phyloP scores from a whole-genome alignment of 92 coral and sea anemone species.

The Nematostella vectensis region DNA sequence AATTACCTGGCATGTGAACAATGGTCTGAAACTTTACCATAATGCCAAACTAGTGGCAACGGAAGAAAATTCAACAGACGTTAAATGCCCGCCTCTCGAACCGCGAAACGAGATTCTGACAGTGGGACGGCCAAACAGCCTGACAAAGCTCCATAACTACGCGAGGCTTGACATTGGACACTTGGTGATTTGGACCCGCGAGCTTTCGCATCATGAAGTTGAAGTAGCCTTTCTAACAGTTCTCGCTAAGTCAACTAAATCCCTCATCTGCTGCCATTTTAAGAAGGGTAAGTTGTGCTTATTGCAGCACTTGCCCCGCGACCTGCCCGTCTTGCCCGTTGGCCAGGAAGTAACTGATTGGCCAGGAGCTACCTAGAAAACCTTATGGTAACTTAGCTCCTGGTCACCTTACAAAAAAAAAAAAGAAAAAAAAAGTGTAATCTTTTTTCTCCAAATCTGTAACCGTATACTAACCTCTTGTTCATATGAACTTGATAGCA shows the following conservation, averaged over 20 bases:
- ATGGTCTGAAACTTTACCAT: slow-evolving; percentile 51
- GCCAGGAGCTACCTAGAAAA: too few species aligned
- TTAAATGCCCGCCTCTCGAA: slow-evolving; percentile 4
- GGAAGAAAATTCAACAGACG: too few species aligned
- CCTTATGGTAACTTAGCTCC: too few species aligned
- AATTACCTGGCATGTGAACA: slow-evolving; percentile 40
- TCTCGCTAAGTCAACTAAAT: slow-evolving; percentile 14
- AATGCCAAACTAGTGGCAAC: slow-evolving; percentile 40
- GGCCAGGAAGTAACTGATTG: too few species aligned
- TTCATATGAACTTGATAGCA: too few species aligned
- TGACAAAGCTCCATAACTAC: slow-evolving; percentile 1
- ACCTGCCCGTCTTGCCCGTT: too few species aligned
- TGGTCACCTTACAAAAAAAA: too few species aligned
- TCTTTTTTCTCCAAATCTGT: too few species aligned
- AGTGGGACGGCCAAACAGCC: slow-evolving; percentile 41
- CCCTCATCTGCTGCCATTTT: slow-evolving; percentile 34
- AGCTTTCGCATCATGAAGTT: slow-evolving; percentile 25
- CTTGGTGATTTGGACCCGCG: slow-evolving; percentile 51
- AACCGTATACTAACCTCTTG: too few species aligned
- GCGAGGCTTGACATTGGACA: slow-evolving; percentile 60
- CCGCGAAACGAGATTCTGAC: slow-evolving; percentile 10
- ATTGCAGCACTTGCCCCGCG: too few species aligned
- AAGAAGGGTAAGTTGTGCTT: slow-evolving; percentile 53
- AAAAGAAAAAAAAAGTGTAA: too few species aligned
- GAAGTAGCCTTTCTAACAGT: slow-evolving; percentile 33